Conservation (phyloP, 2,888 invertebrate genomes). For the Callinectes sapidus region DNA sequence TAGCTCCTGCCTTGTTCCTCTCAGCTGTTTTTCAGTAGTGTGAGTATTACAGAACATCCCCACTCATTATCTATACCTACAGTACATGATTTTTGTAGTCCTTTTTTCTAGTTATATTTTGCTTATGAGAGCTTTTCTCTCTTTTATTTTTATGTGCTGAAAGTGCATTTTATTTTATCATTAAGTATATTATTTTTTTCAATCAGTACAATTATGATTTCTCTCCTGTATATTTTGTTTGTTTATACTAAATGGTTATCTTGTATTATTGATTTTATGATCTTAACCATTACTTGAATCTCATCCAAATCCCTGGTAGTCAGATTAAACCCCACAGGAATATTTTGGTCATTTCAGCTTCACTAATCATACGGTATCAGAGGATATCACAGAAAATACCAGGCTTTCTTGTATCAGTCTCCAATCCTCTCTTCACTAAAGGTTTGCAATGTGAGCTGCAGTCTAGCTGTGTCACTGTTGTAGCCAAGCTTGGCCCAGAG, state of each 20-base stretch:
- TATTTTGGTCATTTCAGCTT: constrained; percentile 66
- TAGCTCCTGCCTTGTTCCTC: constrained; percentile 12
- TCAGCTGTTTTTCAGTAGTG: neutral
- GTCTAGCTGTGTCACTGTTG: constrained; percentile 45
- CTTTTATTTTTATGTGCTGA: neutral
- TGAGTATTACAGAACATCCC: neutral
- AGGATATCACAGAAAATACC: constrained; percentile 69
- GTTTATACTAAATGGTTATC: neutral
- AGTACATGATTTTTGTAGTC: neutral
- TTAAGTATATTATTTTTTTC: neutral
- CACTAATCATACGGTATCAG: constrained; percentile 71
- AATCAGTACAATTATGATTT: neutral
- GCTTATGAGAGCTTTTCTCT: neutral
- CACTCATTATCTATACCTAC: neutral
- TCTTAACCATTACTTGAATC: neutral
- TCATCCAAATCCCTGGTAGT: neutral
- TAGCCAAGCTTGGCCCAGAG: constrained; percentile 26
- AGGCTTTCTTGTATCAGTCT: constrained; percentile 71
- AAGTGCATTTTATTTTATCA: neutral
- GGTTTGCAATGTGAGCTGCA: constrained; percentile 58
- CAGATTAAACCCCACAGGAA: constrained; percentile 32
- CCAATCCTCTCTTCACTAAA: constrained; percentile 67
- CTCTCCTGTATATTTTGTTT: neutral
- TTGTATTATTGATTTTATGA: neutral
- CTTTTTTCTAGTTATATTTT: neutral